Evolutionary conservation across 2,797 vertebrate genomes (phyloP).

Genomic region (Antennarius maculatus): DNA sequence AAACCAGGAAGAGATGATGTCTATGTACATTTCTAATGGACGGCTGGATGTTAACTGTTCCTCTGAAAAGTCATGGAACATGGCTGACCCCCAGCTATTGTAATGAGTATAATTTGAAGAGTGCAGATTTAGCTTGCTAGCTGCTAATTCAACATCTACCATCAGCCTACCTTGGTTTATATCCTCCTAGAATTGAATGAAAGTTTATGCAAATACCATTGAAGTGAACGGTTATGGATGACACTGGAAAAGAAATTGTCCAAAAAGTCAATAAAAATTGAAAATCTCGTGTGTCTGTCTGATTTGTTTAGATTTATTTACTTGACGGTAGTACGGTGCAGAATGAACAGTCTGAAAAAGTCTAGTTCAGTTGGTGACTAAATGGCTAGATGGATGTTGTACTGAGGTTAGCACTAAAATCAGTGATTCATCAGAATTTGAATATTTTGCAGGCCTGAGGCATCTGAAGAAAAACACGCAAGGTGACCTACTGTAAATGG

Average conservation of each 20-base stretch:
- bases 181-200: constrained; percentile 77
- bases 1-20: constrained; percentile 71
- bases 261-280: constrained; percentile 86
- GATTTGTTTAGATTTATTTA: too few relatives aligned
- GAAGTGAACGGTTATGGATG: constrained; percentile 90
- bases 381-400: too few relatives aligned
- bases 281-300: constrained; percentile 60
- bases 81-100: constrained; percentile 17
- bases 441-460: too few relatives aligned
- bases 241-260: constrained; percentile 95
- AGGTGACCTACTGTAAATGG: too few relatives aligned
- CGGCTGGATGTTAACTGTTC: constrained; percentile 44
- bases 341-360: not conserved
- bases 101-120: constrained; percentile 35
- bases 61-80: constrained; percentile 34
- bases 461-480: too few relatives aligned
- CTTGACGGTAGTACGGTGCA: too few relatives aligned
- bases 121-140: constrained; percentile 51
- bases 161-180: constrained; percentile 71
- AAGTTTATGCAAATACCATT: constrained; percentile 89
- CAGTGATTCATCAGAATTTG: too few relatives aligned
- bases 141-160: constrained; percentile 55
- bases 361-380: too few relatives aligned
- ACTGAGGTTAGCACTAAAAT: too few relatives aligned
- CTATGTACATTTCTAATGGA: constrained; percentile 45